Base-by-base conservation (phyloP, 1,140 invertebrate genomes). In the Nylanderia fulva region DNA sequence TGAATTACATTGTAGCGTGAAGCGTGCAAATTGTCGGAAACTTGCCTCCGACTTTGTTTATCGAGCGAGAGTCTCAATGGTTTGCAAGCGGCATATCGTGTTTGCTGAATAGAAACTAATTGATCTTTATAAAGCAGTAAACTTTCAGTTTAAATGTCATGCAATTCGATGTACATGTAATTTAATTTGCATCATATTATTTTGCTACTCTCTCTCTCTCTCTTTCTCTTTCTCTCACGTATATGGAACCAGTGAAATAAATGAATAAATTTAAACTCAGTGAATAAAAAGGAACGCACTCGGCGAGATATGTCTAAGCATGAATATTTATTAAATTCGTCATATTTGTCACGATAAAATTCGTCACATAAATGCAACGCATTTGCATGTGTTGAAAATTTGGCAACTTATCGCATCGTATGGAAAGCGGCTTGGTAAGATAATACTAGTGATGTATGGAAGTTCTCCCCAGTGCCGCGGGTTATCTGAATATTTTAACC, bases 401-500 rank as follows among this genome's bases (percentile, higher is more conserved):
- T 60, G 21, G 52, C 66, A 72, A 82, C 54, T 82, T 82, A 72
- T 82, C 77, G 52, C 77, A 21, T 36, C 29, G 68, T 18, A 11
- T 27, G 39, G 52, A 18, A 42, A 48, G 24, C 76, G 48, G 45
- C 76, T 69, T 21, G 39, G 52, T 15, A 60, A n/a, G 66, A 82
- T 82, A 82, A 82, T 80, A 4, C 36, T 39, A 33, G 48, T 82
- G 68, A 82, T 82, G 60, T 71, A 82, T 82, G 66, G n/a, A 72
- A 27, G 27, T 27, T 39, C 27, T 42, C 64, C 7, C 18, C 27
- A 33, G 66, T 27, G 42, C 0, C 6, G 52, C 6, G 52, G 54
- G 77, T 72, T 58, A 82, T 82, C 77, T 72, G 77, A 60, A 82
- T 72, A 82, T 82, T 82, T 71, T 27, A 48, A 82, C 52, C 66